Evolutionary conservation across 2,888 invertebrate species (phyloP), one percentile per base, ranked within the genome.

Genomic region (Choreutis nemorana): DNA sequence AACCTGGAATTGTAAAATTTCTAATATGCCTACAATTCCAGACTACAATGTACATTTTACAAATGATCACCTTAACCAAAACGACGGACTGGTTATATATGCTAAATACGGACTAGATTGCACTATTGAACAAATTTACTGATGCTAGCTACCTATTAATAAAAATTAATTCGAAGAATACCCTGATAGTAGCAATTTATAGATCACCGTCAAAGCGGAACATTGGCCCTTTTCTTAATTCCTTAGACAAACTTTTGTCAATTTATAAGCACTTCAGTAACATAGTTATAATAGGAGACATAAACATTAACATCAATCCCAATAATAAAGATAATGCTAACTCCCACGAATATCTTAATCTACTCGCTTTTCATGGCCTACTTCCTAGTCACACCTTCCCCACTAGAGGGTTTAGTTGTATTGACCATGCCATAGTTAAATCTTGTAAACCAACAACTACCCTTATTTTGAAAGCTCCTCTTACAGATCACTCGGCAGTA

Each of bases 121-220:
- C n/a, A n/a, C n/a, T n/a, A n/a, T n/a, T n/a, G n/a, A n/a, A n/a
- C n/a, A n/a, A n/a, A n/a, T 14, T 35, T 6, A 8, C 16, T 1
- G 35, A 40, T 9, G 28, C 35, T 13, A 40, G 29, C 7, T 30
- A 27, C 10, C 21, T 39, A 10, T 3, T 18, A 3, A 24, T 39
- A 9, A 31, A 30, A 21, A 23, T 26, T n/a, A 13, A 31, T 10
- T 2, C n/a, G n/a, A n/a, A 12, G 7, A 21, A 35, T 8, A 32
- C 30, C 8, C 23, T 27, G 7, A 27, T 37, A 4, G 18, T 36
- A 5, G 34, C 36, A 9, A 24, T 43, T 1, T 43, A 40, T 31
- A 31, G 41, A 8, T 36, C 43, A 3, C 39, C 40, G 4, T 35
- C 37, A 1, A 29, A 18, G 5, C 15, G 25, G 9, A 39, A 38